A percentile compares a stretch with the other conserved stretches of the same genome.
Conservation (phyloP, 2,113 vertebrate species). For the Cochlearius cochlearius region DNA sequence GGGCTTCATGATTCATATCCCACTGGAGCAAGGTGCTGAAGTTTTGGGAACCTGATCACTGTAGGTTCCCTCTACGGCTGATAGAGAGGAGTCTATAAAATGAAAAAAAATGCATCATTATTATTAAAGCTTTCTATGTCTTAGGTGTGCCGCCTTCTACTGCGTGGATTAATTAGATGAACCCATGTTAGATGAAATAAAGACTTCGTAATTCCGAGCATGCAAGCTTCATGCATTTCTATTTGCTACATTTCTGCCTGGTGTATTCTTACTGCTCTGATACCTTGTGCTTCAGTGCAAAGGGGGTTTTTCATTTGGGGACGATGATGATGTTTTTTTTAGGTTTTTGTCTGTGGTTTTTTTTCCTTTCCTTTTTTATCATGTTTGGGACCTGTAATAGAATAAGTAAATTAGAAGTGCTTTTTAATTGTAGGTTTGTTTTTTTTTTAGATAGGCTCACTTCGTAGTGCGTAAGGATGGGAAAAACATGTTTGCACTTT, state of each 20-base stretch:
- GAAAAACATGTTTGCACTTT: not conserved
- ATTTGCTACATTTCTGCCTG: not conserved
- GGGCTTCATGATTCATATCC: not conserved
- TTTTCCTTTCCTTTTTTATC: not conserved
- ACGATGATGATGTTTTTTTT: not conserved
- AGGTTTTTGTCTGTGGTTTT: not conserved
- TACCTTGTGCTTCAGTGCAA: not conserved
- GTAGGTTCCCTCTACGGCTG: not conserved
- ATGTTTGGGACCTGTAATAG: not conserved
- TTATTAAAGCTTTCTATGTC: not conserved
- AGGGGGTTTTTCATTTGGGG: not conserved
- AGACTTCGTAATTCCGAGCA: not conserved
- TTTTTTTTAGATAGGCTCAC: not conserved
- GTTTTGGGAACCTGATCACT: not conserved
- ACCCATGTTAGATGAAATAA: not conserved
- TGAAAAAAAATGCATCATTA: not conserved
- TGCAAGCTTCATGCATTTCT: not conserved
- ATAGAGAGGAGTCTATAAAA: not conserved
- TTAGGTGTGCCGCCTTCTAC: not conserved
- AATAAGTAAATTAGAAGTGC: not conserved
- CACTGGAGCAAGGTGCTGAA: rapidly evolving
- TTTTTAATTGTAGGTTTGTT: not conserved
- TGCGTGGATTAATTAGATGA: not conserved
- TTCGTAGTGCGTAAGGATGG: not conserved
- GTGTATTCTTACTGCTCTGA: not conserved